These are phyloP conservation scores for Rousettus madagascariensis DNA, from an alignment of 2,797 vertebrate genomes.

Conservation along the genomic window DNA sequence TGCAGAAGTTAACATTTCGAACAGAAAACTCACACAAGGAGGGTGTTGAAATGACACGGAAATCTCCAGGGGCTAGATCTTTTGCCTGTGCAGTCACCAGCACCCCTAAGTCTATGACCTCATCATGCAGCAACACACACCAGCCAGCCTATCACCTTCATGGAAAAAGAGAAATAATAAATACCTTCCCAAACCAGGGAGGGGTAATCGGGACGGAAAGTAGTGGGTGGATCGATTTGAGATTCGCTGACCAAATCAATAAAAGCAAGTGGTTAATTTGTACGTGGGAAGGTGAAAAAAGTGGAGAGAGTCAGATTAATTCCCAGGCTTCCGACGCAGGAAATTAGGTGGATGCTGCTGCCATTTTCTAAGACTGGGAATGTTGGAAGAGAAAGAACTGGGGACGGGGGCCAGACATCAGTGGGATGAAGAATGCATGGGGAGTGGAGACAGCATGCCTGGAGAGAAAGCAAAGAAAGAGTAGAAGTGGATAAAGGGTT, in stretches of 20 bases:
- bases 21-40: neutral
- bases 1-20: slow-evolving; percentile 5
- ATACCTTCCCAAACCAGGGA: neutral
- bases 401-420: neutral
- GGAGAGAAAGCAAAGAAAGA: neutral
- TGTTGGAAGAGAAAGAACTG: neutral
- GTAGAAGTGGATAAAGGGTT: neutral
- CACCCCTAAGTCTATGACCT: neutral
- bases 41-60: neutral
- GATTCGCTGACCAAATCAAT: neutral
- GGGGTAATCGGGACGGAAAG: neutral
- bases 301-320: neutral
- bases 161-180: neutral
- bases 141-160: neutral
- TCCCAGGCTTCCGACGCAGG: neutral
- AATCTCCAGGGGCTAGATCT: neutral
- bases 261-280: neutral
- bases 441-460: neutral
- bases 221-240: neutral
- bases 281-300: neutral
- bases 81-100: neutral
- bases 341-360: neutral
- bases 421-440: neutral
- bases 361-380: neutral
- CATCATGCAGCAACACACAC: neutral